phyloP scores from a whole-genome alignment of 2,888 invertebrate species.

The Melanophora roralis region DNA sequence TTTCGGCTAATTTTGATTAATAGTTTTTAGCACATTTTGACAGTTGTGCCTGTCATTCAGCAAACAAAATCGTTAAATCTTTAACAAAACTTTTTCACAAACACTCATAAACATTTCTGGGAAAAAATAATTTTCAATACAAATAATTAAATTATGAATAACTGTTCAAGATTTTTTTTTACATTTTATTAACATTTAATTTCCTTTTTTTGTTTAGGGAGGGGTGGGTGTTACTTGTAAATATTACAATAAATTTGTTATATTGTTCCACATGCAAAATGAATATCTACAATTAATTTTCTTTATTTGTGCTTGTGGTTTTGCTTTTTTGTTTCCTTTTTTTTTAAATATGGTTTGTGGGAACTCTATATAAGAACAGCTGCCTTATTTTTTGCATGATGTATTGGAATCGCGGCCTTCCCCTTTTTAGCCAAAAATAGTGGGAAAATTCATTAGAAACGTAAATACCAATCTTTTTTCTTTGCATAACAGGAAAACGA shows the following conservation, averaged over 20 bases:
- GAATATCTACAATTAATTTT: slow-evolving; percentile 21
- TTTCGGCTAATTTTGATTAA: slow-evolving; percentile 64
- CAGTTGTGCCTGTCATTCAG: slow-evolving; percentile 63
- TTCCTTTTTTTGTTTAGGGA: background rate
- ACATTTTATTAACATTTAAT: background rate
- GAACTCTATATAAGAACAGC: slow-evolving; percentile 47
- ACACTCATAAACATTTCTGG: too few species aligned
- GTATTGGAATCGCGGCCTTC: slow-evolving; percentile 5
- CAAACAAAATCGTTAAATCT: slow-evolving; percentile 1
- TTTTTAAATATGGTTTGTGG: slow-evolving; percentile 18
- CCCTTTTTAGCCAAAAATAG: background rate
- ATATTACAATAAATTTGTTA: slow-evolving; percentile 20
- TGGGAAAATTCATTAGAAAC: slow-evolving; percentile 8
- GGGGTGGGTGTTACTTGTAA: slow-evolving; percentile 23
- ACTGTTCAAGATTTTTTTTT: slow-evolving; percentile 7
- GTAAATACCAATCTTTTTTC: slow-evolving; percentile 19
- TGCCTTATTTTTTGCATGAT: slow-evolving; percentile 10
- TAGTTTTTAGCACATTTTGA: slow-evolving; percentile 65
- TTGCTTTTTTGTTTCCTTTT: background rate
- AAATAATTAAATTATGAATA: slow-evolving; percentile 20
- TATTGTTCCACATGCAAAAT: background rate
- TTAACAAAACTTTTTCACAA: background rate
- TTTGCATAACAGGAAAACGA: slow-evolving; percentile 11
- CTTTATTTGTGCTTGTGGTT: slow-evolving; percentile 14
- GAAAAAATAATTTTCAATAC: too few species aligned